Conservation (phyloP, 2,888 invertebrate species). For the Galerucella calmariensis region DNA sequence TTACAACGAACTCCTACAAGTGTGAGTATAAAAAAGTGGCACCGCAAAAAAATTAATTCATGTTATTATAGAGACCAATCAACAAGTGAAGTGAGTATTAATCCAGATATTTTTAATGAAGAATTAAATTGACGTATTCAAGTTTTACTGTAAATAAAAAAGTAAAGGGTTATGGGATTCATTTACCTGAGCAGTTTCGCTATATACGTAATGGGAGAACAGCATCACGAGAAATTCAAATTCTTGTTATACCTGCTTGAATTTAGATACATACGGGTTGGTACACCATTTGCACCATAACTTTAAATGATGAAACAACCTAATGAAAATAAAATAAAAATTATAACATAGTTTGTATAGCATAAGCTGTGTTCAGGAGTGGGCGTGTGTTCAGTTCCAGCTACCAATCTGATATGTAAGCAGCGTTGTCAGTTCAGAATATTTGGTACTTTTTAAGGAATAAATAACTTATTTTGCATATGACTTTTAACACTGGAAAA, state of each 20-base stretch:
- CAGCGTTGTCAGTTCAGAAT: no score
- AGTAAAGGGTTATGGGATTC: slow-evolving; percentile 26
- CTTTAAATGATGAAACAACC: background rate
- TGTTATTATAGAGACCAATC: slow-evolving; percentile 1
- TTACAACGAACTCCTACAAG: background rate
- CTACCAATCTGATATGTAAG: no score
- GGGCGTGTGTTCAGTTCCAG: no score
- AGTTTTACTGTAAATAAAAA: background rate
- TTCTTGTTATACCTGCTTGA: slow-evolving; percentile 49
- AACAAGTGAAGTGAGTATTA: background rate
- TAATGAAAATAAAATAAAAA: no score
- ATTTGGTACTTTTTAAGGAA: no score
- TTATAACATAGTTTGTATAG: no score
- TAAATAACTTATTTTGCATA: no score
- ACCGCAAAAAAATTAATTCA: slow-evolving; percentile 2
- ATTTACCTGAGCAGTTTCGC: slow-evolving; percentile 57
- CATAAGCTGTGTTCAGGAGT: no score
- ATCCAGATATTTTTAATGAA: background rate
- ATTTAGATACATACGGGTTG: slow-evolving; percentile 31
- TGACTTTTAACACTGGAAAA: no score
- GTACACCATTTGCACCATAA: slow-evolving; percentile 41
- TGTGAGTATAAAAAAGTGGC: background rate
- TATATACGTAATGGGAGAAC: slow-evolving; percentile 53
- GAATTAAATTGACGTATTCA: background rate
- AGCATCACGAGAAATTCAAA: slow-evolving; percentile 46